Percentiles rank a stretch among this genome's conserved stretches.
Evolutionary conservation across 1,140 invertebrate species (phyloP).

Genomic region (Brachionus paranguensis): DNA sequence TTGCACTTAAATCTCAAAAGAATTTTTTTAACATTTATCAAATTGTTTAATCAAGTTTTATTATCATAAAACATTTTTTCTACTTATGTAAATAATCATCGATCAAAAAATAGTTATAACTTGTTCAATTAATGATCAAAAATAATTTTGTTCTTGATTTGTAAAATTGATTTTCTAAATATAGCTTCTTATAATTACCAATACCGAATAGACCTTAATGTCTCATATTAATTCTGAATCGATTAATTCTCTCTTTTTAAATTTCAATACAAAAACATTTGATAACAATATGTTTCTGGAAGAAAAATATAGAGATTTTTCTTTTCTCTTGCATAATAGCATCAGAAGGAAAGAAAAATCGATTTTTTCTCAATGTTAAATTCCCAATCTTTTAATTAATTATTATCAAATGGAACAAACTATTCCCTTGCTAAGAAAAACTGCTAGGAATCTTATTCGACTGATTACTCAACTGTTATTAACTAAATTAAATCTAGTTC

Average conservation of each 20-base stretch:
- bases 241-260: background rate
- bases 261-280: background rate
- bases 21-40: too few relatives aligned
- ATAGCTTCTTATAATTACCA: background rate
- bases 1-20: too few relatives aligned
- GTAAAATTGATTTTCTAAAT: background rate
- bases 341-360: background rate
- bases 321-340: background rate
- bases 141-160: background rate
- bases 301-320: background rate
- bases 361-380: background rate
- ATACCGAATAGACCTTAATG: background rate
- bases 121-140: background rate
- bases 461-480: background rate
- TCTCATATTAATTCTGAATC: constrained; percentile 2
- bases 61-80: background rate
- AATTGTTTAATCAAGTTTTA: background rate
- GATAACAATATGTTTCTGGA: background rate
- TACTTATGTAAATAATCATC: background rate
- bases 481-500: background rate
- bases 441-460: background rate
- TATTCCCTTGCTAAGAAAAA: background rate
- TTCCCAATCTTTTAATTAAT: background rate
- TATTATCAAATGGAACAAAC: background rate
- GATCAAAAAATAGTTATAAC: background rate